These are phyloP conservation scores for Macrostomum lignano DNA, from an alignment of 1,140 invertebrate species.

Conservation along the genomic window DNA sequence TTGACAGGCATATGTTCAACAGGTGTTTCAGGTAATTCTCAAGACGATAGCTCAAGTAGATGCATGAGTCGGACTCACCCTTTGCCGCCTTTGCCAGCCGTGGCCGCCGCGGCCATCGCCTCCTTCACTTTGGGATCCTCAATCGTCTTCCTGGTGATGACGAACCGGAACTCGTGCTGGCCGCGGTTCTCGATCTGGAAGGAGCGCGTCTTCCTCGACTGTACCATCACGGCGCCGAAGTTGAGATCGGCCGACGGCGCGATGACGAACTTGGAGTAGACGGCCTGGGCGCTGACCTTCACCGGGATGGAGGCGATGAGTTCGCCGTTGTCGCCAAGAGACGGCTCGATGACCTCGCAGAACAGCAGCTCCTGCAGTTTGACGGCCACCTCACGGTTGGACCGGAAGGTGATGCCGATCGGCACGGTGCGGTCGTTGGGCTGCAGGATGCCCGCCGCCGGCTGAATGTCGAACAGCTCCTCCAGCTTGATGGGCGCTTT, in stretches of 20 bases:
- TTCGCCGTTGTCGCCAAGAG: slow-evolving; percentile 17
- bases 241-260: slow-evolving; percentile 22
- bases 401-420: slow-evolving; percentile 18
- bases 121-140: slow-evolving; percentile 11
- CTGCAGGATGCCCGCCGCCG: slow-evolving; percentile 14
- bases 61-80: no score
- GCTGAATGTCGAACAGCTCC: slow-evolving; percentile 18
- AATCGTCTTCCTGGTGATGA: slow-evolving; percentile 18
- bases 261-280: slow-evolving; percentile 24
- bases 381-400: slow-evolving; percentile 16
- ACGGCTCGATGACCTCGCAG: slow-evolving; percentile 25
- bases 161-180: slow-evolving; percentile 27
- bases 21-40: no score
- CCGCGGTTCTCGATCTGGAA: slow-evolving; percentile 27
- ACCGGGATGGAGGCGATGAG: slow-evolving; percentile 26
- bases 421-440: slow-evolving; percentile 18
- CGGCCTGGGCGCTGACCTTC: slow-evolving; percentile 21
- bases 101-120: no score
- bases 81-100: no score
- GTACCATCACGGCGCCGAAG: slow-evolving; percentile 23
- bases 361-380: slow-evolving; percentile 21
- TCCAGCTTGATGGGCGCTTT: no score
- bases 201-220: slow-evolving; percentile 18
- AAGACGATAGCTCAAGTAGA: no score
- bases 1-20: no score